A percentile compares a stretch with the other conserved stretches of the same genome.
phyloP scores from a whole-genome alignment of 2,888 invertebrate species.

The Drosophila falleni region DNA sequence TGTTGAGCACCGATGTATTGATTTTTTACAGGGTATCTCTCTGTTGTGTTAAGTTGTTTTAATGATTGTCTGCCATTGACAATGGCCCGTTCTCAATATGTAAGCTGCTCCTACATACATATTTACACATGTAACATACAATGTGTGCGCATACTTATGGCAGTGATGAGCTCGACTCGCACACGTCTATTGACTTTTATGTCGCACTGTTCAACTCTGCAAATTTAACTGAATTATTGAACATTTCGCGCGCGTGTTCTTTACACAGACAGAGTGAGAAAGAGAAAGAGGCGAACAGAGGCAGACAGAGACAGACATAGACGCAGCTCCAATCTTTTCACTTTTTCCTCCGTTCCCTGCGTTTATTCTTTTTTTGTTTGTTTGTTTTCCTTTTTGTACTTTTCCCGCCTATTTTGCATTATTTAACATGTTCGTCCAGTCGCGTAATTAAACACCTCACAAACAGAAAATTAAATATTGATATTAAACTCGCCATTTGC shows the following conservation, averaged over 20 bases:
- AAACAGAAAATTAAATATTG: conserved; percentile 23
- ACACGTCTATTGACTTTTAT: conserved; percentile 43
- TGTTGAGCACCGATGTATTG: background rate
- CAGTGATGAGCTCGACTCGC: conserved; percentile 11
- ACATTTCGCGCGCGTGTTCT: conserved; percentile 46
- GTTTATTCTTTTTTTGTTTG: background rate
- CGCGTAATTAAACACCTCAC: conserved; percentile 31
- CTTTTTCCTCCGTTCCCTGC: conserved; percentile 14
- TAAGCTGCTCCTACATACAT: background rate
- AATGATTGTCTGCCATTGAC: conserved; percentile 24
- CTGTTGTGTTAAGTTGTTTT: background rate
- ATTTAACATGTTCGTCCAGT: conserved; percentile 20
- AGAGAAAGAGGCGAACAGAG: background rate
- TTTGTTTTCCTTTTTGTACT: conserved; percentile 4
- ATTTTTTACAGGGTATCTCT: background rate
- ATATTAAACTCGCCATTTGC: conserved; percentile 4
- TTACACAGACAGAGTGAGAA: conserved; percentile 14
- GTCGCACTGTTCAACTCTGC: conserved; percentile 45
- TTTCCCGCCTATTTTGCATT: conserved; percentile 13
- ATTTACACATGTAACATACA: background rate
- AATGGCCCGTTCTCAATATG: conserved; percentile 16
- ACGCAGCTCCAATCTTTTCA: conserved; percentile 11
- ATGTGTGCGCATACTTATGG: conserved; percentile 8
- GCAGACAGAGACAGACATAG: conserved; percentile 2
- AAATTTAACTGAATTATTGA: conserved; percentile 56